These are phyloP conservation scores for Thymelicus sylvestris DNA, from an alignment of 2,888 invertebrate species.

Conservation along the genomic window DNA sequence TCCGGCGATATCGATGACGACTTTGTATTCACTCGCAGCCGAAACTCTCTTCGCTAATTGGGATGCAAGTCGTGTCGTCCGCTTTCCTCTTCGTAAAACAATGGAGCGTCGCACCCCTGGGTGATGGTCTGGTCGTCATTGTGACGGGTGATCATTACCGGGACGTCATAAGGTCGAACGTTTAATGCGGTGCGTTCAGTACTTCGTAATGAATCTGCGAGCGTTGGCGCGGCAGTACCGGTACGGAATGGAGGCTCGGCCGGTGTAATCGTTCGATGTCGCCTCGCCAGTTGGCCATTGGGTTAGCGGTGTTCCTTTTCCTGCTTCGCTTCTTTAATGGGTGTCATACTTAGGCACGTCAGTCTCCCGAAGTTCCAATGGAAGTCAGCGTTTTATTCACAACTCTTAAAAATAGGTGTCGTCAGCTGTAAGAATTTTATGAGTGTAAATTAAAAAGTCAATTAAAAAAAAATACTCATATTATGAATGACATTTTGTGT, in stretches of 20 bases:
- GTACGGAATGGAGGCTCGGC: constrained; percentile 74
- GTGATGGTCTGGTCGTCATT: constrained; percentile 61
- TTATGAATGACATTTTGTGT: too few species aligned
- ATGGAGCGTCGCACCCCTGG: constrained; percentile 69
- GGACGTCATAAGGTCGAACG: constrained; percentile 43
- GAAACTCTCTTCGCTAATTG: constrained; percentile 80
- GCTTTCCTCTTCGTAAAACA: constrained; percentile 79
- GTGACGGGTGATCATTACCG: constrained; percentile 47
- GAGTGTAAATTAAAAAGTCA: constrained; percentile 18
- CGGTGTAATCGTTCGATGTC: constrained; percentile 71
- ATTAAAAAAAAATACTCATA: too few species aligned
- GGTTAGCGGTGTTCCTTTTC: constrained; percentile 83
- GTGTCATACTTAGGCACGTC: constrained; percentile 43
- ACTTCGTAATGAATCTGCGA: constrained; percentile 62
- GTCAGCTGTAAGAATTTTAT: constrained; percentile 4
- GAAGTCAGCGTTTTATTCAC: background rate
- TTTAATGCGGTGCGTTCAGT: constrained; percentile 49
- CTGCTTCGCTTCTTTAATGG: constrained; percentile 73
- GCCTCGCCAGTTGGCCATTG: constrained; percentile 82
- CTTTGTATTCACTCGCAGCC: constrained; percentile 77
- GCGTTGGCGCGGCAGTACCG: constrained; percentile 69
- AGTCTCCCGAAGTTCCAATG: constrained; percentile 23
- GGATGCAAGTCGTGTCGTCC: constrained; percentile 71
- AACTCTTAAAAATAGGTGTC: constrained; percentile 8
- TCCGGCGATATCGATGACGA: constrained; percentile 61